Base-by-base conservation (phyloP, 2,888 invertebrate genomes). In the Ennomos fuscantarius region DNA sequence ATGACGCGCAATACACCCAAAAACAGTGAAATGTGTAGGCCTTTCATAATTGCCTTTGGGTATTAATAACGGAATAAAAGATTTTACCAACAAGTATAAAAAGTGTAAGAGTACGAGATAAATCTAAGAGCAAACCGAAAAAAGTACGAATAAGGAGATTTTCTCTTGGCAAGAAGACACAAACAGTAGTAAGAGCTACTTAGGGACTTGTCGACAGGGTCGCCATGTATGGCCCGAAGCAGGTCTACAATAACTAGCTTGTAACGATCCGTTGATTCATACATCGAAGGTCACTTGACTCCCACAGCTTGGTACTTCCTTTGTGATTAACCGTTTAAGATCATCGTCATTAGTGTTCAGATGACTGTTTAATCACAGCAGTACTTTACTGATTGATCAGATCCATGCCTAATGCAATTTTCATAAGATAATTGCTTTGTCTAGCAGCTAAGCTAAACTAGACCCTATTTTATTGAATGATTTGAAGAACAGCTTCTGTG, bases 211-310 rank as follows among this genome's bases (percentile, higher is more conserved):
- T 50, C 42, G 54, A 59, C 50, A 56, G 50, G 34, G 52, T 45
- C 45, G 40, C 65, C 69, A 60, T 66, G 59, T 68, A 68, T 49
- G 65, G 66, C 48, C 47, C 39, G 60, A 59, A 34, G 46, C 47
- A 43, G n/a, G 48, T 40, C 41, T 45, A 31, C 41, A 40, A 47
- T 46, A 42, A 53, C 8, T 24, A 37, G 43, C 46, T 42, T 46
- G 50, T 49, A 53, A 49, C 39, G 47, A 66, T 60, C 52, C 46
- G 63, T 52, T 70, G 70, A 70, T 62, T 70, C 70, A 70, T 54
- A 15, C n/a, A 43, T 33, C 40, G 67, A 68, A 69, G 70, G 70
- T 54, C 66, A 49, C 58, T 35, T 48, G 48, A 58, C 65, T 45
- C 67, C 67, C 62, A 64, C 65, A 50, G 45, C 52, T 39, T 15